Percentiles rank a stretch among this genome's conserved stretches.
Evolutionary conservation across 2,888 invertebrate genomes (phyloP).

Genomic region (Cryptocephalus primarius): DNA sequence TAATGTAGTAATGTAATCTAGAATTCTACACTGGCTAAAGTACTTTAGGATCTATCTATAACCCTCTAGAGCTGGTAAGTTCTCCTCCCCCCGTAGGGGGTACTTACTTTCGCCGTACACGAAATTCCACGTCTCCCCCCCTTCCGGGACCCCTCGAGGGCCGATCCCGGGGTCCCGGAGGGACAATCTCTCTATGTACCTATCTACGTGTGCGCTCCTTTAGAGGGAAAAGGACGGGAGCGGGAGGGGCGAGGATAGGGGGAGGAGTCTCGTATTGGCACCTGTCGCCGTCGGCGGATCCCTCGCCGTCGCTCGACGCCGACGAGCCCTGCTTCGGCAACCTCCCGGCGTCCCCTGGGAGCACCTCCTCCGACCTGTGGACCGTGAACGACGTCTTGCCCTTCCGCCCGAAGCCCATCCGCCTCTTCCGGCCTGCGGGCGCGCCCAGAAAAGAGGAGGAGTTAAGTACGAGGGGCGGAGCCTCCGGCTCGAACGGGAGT

Average conservation of each 20-base stretch:
- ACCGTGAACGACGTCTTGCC: slow-evolving; percentile 95
- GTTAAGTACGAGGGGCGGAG: slow-evolving; percentile 14
- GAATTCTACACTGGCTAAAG: too few species aligned
- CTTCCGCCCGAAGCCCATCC: slow-evolving; percentile 90
- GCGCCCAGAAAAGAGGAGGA: too few species aligned
- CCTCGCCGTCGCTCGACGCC: slow-evolving; percentile 87
- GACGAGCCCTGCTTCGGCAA: slow-evolving; percentile 71
- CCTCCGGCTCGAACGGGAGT: neutral
- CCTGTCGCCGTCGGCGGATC: slow-evolving; percentile 78
- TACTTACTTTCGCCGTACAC: too few species aligned
- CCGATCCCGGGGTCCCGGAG: too few species aligned
- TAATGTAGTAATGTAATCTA: too few species aligned
- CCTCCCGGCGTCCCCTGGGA: slow-evolving; percentile 67
- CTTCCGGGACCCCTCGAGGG: too few species aligned
- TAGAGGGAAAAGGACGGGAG: slow-evolving; percentile 7
- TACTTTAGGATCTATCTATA: too few species aligned
- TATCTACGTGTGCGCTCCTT: slow-evolving; percentile 30
- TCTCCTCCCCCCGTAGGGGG: too few species aligned
- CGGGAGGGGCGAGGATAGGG: neutral
- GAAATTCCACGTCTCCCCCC: too few species aligned
- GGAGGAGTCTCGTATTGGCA: slow-evolving; percentile 25
- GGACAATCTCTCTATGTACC: slow-evolving; percentile 40
- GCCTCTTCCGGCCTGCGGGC: slow-evolving; percentile 74
- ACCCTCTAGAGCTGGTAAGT: too few species aligned
- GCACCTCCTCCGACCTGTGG: slow-evolving; percentile 96